Conservation (phyloP, 2,888 invertebrate species). For the Plebejus anna region DNA sequence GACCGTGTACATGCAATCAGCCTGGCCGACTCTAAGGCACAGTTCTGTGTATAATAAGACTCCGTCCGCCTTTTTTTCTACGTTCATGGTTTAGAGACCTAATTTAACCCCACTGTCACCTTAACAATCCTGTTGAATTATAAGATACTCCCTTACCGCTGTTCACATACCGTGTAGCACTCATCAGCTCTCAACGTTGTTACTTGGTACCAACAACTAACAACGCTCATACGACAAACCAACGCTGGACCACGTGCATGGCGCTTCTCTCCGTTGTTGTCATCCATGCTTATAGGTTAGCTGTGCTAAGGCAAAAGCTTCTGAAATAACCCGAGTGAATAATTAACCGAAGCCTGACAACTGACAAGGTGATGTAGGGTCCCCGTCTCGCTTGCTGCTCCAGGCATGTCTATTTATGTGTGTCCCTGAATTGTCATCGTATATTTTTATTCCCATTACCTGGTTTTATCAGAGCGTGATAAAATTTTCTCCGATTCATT, state of each 20-base stretch:
- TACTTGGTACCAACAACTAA: slow-evolving; percentile 36
- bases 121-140: slow-evolving; percentile 27
- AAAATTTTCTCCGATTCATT: neutral
- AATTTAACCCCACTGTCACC: too few relatives aligned
- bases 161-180: slow-evolving; percentile 69
- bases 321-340: slow-evolving; percentile 10
- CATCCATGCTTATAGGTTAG: slow-evolving; percentile 48
- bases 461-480: neutral
- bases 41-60: too few relatives aligned
- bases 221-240: slow-evolving; percentile 40
- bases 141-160: slow-evolving; percentile 42
- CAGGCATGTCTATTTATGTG: slow-evolving; percentile 24
- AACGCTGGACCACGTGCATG: slow-evolving; percentile 57
- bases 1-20: too few relatives aligned
- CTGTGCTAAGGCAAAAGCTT: neutral
- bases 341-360: slow-evolving; percentile 9
- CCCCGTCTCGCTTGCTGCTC: slow-evolving; percentile 19
- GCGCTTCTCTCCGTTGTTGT: slow-evolving; percentile 62
- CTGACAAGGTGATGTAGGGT: slow-evolving; percentile 17
- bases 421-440: neutral
- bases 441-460: neutral
- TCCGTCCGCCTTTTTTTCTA: too few relatives aligned
- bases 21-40: too few relatives aligned
- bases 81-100: too few relatives aligned
- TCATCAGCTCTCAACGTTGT: slow-evolving; percentile 57